phyloP scores from a whole-genome alignment of 2,113 vertebrate species.

The Saguinus imperator region DNA sequence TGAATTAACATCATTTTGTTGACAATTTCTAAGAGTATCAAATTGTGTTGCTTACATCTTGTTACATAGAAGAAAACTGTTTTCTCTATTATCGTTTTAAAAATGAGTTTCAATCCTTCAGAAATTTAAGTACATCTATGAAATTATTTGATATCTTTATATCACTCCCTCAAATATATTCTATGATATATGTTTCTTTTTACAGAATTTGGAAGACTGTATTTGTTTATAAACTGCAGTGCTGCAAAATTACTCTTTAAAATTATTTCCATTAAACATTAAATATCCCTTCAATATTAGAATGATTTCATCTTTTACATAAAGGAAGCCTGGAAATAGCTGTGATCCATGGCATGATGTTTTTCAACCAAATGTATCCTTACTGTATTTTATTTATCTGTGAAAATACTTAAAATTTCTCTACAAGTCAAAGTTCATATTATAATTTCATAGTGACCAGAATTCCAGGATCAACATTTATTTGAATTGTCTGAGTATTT shows the following conservation, averaged over 20 bases:
- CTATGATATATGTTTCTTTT: neutral
- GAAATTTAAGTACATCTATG: neutral
- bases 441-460: neutral
- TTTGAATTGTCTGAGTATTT: neutral
- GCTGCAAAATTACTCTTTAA: neutral
- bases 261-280: neutral
- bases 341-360: neutral
- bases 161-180: neutral
- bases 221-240: neutral
- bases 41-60: neutral
- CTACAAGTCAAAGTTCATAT: neutral
- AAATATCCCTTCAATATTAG: neutral
- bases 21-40: slow-evolving; percentile 13
- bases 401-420: neutral
- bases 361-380: neutral
- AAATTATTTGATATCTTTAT: neutral
- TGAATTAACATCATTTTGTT: slow-evolving; percentile 34
- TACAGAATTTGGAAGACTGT: neutral
- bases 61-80: neutral
- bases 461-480: neutral
- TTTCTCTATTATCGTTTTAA: neutral
- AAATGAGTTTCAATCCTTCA: neutral
- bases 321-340: neutral
- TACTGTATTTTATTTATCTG: neutral
- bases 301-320: neutral